Percentiles rank a stretch among this genome's conserved stretches.
These are phyloP conservation scores for Branchellion lobata DNA, from an alignment of 2,888 invertebrate genomes.

Conservation along the genomic window DNA sequence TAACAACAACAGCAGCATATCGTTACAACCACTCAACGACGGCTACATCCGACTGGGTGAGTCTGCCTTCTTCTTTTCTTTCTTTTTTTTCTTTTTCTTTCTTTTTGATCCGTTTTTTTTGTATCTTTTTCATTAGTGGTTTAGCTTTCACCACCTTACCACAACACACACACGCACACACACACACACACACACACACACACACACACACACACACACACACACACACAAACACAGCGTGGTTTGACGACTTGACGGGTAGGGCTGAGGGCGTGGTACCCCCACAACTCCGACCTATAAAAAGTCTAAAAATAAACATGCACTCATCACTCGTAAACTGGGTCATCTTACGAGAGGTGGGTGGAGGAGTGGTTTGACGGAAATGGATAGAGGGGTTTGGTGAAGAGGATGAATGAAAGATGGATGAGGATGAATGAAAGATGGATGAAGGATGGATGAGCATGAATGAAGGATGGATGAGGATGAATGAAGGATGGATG, in stretches of 20 bases:
- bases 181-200: too few species aligned
- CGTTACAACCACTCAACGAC: background rate
- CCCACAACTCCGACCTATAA: slow-evolving; percentile 71
- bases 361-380: slow-evolving; percentile 49
- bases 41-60: too few species aligned
- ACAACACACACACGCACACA: too few species aligned
- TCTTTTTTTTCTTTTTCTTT: too few species aligned
- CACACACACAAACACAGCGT: slow-evolving; percentile 59
- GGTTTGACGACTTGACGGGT: slow-evolving; percentile 76
- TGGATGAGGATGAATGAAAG: background rate
- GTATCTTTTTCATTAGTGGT: too few species aligned
- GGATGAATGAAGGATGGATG: background rate
- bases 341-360: slow-evolving; percentile 87
- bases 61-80: too few species aligned
- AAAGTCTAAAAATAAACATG: slow-evolving; percentile 75
- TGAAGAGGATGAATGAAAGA: background rate
- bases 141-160: too few species aligned
- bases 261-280: slow-evolving; percentile 74
- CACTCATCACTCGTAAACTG: slow-evolving; percentile 80
- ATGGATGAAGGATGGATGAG: background rate
- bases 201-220: too few species aligned
- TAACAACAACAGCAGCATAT: background rate
- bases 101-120: too few species aligned
- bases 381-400: background rate
- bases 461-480: background rate